Percentiles rank a stretch among this genome's conserved stretches.
These are phyloP conservation scores for Jordanella pulchra DNA, from an alignment of 2,797 vertebrate species.

Conservation along the genomic window DNA sequence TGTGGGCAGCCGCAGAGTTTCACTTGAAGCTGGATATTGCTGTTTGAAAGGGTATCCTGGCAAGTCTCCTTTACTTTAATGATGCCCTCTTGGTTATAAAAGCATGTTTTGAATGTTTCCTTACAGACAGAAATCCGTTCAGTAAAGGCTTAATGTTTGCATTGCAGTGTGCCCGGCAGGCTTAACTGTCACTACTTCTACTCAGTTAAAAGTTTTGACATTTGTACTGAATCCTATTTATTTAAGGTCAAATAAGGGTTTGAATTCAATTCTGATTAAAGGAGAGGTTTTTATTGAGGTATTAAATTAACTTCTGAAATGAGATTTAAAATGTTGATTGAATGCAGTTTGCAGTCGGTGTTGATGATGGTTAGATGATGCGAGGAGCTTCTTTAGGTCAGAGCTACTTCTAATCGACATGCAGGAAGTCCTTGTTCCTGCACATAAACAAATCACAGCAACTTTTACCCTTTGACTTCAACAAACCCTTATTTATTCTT, in stretches of 20 bases:
- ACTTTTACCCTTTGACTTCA: too few species aligned
- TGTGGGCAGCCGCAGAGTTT: constrained; percentile 35
- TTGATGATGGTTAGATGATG: too few species aligned
- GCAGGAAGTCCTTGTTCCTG: too few species aligned
- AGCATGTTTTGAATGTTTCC: background rate
- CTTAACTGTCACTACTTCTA: constrained; percentile 50
- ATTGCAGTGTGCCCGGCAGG: constrained; percentile 41
- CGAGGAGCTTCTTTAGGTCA: too few species aligned
- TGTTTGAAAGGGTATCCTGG: constrained; percentile 35
- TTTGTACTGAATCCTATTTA: constrained; percentile 33
- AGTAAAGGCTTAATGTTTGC: constrained; percentile 19
- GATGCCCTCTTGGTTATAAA: constrained; percentile 21
- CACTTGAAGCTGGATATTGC: constrained; percentile 29
- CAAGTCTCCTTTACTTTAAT: constrained; percentile 21
- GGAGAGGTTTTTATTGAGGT: background rate
- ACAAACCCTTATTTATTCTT: too few species aligned
- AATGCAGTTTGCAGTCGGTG: too few species aligned
- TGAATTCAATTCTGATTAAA: constrained; percentile 63
- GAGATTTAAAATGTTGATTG: too few species aligned
- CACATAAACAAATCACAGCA: too few species aligned
- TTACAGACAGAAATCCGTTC: constrained; percentile 43
- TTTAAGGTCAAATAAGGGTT: constrained; percentile 55
- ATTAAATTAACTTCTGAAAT: background rate
- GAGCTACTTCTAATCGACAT: too few species aligned
- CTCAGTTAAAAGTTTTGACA: constrained; percentile 57